Evolutionary conservation across 2,888 invertebrate genomes (phyloP), one percentile per base, ranked within the genome.

Genomic region (Onthophagus sagittarius): DNA sequence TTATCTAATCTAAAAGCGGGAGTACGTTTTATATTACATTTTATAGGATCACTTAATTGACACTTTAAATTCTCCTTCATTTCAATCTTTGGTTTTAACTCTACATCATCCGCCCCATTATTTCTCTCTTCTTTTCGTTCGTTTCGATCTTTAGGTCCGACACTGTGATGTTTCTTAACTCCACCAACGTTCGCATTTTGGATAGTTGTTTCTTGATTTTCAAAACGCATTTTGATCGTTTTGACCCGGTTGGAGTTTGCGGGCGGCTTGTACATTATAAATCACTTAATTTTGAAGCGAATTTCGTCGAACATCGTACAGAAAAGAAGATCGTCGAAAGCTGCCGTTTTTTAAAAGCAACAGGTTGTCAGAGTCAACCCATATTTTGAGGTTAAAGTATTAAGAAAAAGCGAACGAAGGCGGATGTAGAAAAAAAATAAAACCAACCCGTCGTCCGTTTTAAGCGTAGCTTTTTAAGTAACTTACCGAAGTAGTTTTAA

Each of bases 201-300:
- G 23, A 23, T 23, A 11, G 67, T 13, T n/a, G 7, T 33, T 13
- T 75, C 81, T 74, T 81, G 81, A 76, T 81, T 83, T 79, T 91
- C 91, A 80, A 91, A 91, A 84, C 89, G 89, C 83, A 86, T 90
- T 82, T 89, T 90, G 76, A 91, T 90, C 70, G 88, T 88, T 86
- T 89, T 90, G 65, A 91, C 91, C 85, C 90, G 80, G 75, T 85
- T 85, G 39, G 79, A 77, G 76, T 85, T 85, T 77, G 83, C 83
- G 69, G 85, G 85, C 71, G 85, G 84, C 79, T 79, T 83, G 78
- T 85, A 85, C 85, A 85, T 85, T 74, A 75, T 77, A 71, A 74
- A 39, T 72, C 72, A 76, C 73, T 74, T 70, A 7, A 15, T 53
- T 70, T 31, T 23, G 14, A n/a, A 23, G 9, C 9, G 23, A 23